These are phyloP conservation scores for Dusona sp. DNA, from an alignment of 2,888 invertebrate genomes.

Conservation along the genomic window DNA sequence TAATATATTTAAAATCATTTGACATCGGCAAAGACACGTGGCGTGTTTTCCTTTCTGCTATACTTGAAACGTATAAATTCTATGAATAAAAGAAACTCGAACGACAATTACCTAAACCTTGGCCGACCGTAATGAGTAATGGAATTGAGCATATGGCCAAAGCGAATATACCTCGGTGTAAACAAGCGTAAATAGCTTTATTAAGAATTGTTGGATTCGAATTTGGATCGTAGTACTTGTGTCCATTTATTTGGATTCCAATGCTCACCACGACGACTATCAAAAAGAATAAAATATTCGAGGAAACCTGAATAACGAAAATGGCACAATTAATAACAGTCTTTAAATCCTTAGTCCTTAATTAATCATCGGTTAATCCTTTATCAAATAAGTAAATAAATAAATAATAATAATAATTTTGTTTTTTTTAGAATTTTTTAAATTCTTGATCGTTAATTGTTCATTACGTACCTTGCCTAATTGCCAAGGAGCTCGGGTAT, in stretches of 20 bases:
- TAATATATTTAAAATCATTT: background rate
- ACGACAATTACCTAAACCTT: conserved; percentile 76
- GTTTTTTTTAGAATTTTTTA: too few species aligned
- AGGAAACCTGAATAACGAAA: conserved; percentile 68
- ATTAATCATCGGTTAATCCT: too few species aligned
- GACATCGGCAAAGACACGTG: background rate
- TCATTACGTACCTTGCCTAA: conserved; percentile 72
- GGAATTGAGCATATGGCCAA: conserved; percentile 72
- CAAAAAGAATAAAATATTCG: conserved; percentile 72
- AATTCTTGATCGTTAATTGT: background rate
- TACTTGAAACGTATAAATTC: background rate
- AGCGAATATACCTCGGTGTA: conserved; percentile 75
- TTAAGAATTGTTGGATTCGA: conserved; percentile 68
- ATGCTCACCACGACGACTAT: conserved; percentile 70
- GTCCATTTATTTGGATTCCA: conserved; percentile 68
- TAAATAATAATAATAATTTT: too few species aligned
- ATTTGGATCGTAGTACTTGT: conserved; percentile 76
- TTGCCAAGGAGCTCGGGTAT: conserved; percentile 71
- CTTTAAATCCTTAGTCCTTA: too few species aligned
- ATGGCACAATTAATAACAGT: background rate
- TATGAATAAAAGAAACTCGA: conserved; percentile 50
- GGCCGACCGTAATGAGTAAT: conserved; percentile 75
- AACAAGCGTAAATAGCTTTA: conserved; percentile 76
- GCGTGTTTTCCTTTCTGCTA: background rate
- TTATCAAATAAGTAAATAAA: too few species aligned